A percentile compares a stretch with the other conserved stretches of the same genome.
phyloP scores from a whole-genome alignment of 2,797 vertebrate species.

The Gallirallus australis region DNA sequence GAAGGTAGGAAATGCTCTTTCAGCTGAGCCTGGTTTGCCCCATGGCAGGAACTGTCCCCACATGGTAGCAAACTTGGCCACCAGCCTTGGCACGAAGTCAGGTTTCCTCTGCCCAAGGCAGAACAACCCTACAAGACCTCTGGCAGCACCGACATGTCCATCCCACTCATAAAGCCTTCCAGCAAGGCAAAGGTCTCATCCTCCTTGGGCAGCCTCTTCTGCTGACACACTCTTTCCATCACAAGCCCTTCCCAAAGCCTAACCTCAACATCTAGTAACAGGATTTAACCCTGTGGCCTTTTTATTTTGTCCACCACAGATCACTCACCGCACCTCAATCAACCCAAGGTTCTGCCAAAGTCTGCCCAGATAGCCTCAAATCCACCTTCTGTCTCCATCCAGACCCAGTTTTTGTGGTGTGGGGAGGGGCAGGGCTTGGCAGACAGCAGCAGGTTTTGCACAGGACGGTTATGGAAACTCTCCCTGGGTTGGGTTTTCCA shows the following conservation, averaged over 20 bases:
- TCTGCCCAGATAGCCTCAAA: neutral
- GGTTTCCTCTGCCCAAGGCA: neutral
- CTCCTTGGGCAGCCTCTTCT: neutral
- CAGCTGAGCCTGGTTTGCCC: neutral
- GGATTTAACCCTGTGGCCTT: neutral
- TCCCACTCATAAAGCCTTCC: neutral
- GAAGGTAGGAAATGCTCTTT: neutral
- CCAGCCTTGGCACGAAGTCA: neutral
- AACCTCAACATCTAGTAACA: neutral
- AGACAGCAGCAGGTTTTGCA: neutral
- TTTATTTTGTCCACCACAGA: neutral
- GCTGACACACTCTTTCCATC: neutral
- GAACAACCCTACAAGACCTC: neutral
- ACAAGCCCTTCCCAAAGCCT: neutral
- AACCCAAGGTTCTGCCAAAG: neutral
- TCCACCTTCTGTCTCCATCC: neutral
- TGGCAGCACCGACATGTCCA: neutral
- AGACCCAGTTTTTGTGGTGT: fast-evolving
- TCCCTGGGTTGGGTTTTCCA: neutral
- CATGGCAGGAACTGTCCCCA: fast-evolving
- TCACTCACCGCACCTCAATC: neutral
- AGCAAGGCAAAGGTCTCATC: neutral
- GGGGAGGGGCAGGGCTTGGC: no score
- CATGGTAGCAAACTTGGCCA: neutral
- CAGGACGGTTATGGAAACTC: neutral